phyloP scores from a whole-genome alignment of 2,113 vertebrate species.

The Myotis davidii region DNA sequence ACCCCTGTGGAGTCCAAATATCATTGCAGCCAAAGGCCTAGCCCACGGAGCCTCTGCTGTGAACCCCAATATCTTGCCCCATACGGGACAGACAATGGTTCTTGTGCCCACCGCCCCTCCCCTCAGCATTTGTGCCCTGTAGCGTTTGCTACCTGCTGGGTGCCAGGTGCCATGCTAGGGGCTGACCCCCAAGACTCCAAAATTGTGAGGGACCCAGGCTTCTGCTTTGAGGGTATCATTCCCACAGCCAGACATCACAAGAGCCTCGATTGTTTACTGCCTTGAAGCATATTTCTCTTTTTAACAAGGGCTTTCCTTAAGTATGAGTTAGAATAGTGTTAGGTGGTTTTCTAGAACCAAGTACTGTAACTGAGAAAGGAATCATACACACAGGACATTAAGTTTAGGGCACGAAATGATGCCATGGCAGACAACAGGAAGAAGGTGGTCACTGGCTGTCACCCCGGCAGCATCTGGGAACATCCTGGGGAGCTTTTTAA shows the following conservation, averaged over 20 bases:
- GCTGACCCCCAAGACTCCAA: not conserved
- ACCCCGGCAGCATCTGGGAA: not conserved
- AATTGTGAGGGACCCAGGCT: not conserved
- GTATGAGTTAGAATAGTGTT: not conserved
- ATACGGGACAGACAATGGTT: not conserved
- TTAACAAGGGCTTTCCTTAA: not conserved
- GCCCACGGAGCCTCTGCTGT: not conserved
- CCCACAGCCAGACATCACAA: not conserved
- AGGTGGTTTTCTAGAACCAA: conserved; percentile 30
- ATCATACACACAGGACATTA: not conserved
- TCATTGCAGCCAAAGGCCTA: not conserved
- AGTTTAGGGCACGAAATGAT: too few species aligned
- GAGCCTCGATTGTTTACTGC: not conserved
- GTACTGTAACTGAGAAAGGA: not conserved
- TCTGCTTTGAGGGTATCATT: not conserved
- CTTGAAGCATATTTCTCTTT: conserved; percentile 10
- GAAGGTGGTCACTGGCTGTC: not conserved
- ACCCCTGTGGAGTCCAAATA: not conserved
- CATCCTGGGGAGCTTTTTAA: not conserved
- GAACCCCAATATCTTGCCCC: not conserved
- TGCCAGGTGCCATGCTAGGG: not conserved
- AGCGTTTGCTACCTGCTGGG: not conserved
- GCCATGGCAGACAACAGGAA: not conserved
- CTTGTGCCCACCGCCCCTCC: not conserved
- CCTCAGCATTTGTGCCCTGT: not conserved